Base-by-base conservation (phyloP, 2,113 vertebrate species). In the Alces alces region DNA sequence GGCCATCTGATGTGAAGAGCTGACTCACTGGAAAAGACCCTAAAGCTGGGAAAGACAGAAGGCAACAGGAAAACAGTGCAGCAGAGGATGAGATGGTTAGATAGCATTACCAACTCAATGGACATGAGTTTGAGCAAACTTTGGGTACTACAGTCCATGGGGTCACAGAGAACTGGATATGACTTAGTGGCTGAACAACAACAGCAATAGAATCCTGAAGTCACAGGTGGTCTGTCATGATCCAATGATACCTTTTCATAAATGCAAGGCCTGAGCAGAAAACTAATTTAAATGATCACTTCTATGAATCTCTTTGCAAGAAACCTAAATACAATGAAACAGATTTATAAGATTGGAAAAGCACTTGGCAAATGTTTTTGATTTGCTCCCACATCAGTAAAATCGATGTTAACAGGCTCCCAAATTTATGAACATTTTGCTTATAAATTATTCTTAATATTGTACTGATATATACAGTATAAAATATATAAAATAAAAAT, bases 361-460 rank as follows among this genome's bases (percentile, higher is more conserved):
- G 15, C 36, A 92, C n/a, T 66, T 66, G 16, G 36, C 7, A 79
- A 85, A 25, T 25, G 7, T 93, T 96, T 91, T 93, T 84, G 9
- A 76, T 60, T 54, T 80, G 11, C 28, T 70, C 45, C 9, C 85
- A 52, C 28, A 30, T 79, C 16, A 45, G 70, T 36, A 55, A 80
- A 86, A 88, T 27, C 86, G 21, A 39, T 79, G 43, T 57, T 92
- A 60, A 79, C 33, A 60, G 80, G 84, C n/a, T 86, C 33, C 64
- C 57, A 96, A 87, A 92, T 73, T 36, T 45, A 76, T 17, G 21
- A 19, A 73, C 45, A 76, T 80, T 76, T 91, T 86, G 76, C 84
- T 92, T 92, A 80, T 50, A 92, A 86, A 54, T 94, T 92, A 94
- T 47, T 86, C 73, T 80, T 28, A 89, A 94, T 19, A 89, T n/a